Percentiles rank a stretch among this genome's conserved stretches.
These are phyloP conservation scores for Equus quagga DNA, from an alignment of 2,113 vertebrate species.

Conservation along the genomic window DNA sequence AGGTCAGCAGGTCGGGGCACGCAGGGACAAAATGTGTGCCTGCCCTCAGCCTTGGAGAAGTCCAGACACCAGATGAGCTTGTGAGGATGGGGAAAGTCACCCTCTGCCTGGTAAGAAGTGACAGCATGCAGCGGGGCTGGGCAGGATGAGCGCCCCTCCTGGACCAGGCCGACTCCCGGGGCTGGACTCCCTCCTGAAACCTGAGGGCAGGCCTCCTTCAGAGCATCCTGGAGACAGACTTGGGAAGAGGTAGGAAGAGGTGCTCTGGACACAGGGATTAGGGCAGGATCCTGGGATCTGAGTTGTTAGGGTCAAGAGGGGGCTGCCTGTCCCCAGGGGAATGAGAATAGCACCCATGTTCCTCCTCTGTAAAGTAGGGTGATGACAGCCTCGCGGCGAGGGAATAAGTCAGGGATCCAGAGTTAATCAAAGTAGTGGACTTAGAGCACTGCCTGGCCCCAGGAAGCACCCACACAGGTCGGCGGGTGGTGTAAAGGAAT, in stretches of 20 bases:
- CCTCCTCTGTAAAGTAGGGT: not conserved
- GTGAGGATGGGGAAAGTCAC: not conserved
- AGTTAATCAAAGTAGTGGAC: not conserved
- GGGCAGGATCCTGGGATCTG: not conserved
- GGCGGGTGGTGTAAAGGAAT: not conserved
- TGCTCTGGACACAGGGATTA: not conserved
- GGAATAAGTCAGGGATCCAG: not conserved
- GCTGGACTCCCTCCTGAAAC: not conserved
- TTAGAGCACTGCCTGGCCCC: not conserved
- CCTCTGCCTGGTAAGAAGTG: not conserved
- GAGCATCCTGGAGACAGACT: not conserved
- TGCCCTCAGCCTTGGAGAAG: not conserved
- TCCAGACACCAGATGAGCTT: not conserved
- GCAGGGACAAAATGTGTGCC: not conserved
- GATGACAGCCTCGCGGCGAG: fast-evolving
- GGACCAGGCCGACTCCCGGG: fast-evolving
- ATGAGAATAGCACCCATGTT: not conserved
- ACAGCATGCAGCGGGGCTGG: not conserved
- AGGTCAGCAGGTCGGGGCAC: not conserved
- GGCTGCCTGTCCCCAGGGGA: not conserved
- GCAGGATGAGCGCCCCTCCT: too few species aligned
- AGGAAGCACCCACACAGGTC: not conserved
- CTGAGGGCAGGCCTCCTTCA: not conserved
- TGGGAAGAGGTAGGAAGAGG: too few species aligned
- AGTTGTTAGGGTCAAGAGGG: not conserved